Evolutionary conservation across 2,888 invertebrate species (phyloP), one percentile per base, ranked within the genome.

Genomic region (Strigamia crassipes): DNA sequence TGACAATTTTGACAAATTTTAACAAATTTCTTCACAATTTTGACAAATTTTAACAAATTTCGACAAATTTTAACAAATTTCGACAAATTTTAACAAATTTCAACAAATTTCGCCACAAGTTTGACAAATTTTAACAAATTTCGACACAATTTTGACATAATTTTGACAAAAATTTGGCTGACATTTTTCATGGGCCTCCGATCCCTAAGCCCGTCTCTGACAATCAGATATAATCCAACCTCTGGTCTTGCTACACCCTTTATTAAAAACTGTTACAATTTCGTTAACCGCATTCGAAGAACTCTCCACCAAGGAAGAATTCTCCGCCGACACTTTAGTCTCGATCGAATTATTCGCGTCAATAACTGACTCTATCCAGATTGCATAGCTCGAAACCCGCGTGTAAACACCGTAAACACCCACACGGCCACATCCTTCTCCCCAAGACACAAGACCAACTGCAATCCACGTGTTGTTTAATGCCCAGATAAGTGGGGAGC

Each of bases 381-480:
- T 42, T n/a, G 38, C 79, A 13, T 78, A 78, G 21, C 42, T 78
- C 0, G 41, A 42, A 42, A 78, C 42, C 41, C 79, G n/a, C 38
- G 79, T 78, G n/a, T 78, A 78, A 42, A 78, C 79, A 21, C 79
- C 79, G 15, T 78, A 78, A 12, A 42, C 79, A 12, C 79, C 42
- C 18, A 42, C 38, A 12, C 79, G 38, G n/a, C 79, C 79, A 78
- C 79, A 78, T 38, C 79, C 79, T 78, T 78, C 79, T 13, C 79
- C 79, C 79, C 79, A 78, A 21, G 79, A 78, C 13, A 78, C 79
- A 6, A 78, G 38, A 78, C 79, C 79, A 38, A 78, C 42, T 13
- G 18, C 79, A n/a, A 42, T 0, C 79, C 79, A 78, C 5, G 79
- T 41, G 41, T 78, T 78, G 13, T 78, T 78, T 41, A 1, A 18